These are phyloP conservation scores for Pimpla rufipes DNA, from an alignment of 2,888 invertebrate genomes.

Conservation along the genomic window DNA sequence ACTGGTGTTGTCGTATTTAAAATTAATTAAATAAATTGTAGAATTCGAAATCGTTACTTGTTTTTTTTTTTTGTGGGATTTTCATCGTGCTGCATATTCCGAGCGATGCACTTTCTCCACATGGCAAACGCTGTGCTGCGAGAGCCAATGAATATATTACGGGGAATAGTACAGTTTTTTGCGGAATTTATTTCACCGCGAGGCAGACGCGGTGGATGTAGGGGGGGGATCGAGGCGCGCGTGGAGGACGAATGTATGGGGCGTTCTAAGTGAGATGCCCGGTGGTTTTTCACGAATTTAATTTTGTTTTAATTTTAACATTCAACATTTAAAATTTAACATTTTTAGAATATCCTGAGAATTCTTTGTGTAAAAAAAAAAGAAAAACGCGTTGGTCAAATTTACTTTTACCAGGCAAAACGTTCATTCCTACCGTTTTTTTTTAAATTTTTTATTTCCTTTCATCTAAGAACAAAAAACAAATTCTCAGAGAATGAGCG, in stretches of 20 bases:
- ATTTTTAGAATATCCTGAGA: background rate
- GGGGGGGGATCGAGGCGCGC: background rate
- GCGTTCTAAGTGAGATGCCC: background rate
- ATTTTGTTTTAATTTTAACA: background rate
- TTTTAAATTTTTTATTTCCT: background rate
- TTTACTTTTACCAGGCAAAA: background rate
- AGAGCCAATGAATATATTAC: constrained; percentile 48
- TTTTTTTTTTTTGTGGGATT: too few relatives aligned
- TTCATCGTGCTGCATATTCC: too few relatives aligned
- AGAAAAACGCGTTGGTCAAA: too few relatives aligned
- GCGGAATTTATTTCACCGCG: constrained; percentile 14
- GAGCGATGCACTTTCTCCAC: too few relatives aligned
- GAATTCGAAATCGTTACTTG: too few relatives aligned
- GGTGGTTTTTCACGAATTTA: too few relatives aligned
- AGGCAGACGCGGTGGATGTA: background rate
- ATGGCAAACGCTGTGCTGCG: too few relatives aligned
- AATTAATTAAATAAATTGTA: too few relatives aligned
- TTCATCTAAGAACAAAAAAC: background rate
- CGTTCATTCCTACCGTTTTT: background rate
- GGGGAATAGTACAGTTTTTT: background rate
- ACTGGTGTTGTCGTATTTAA: too few relatives aligned
- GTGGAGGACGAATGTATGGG: background rate
- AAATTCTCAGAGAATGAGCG: background rate
- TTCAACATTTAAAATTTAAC: background rate
- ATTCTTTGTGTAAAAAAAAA: too few relatives aligned